Base-by-base conservation (phyloP, 2,888 invertebrate genomes). In the Dynastes hyllus region DNA sequence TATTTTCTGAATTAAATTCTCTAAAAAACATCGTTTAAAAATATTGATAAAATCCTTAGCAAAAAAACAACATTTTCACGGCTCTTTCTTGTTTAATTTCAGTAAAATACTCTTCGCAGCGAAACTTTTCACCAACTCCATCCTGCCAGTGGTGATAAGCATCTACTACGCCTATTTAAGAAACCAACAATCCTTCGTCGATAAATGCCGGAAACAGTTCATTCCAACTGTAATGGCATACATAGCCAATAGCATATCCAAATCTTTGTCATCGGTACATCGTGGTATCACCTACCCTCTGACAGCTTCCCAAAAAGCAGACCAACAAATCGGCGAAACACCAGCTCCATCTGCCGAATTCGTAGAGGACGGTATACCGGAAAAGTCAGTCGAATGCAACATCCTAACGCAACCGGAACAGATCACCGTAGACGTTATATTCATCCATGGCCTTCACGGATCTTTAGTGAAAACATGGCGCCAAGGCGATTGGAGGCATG, bases 381-480 rank as follows among this genome's bases (percentile, higher is more conserved):
- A 89, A 82, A 86, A 86, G 80, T 87, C 87, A 40, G 90, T 90
- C 0, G 87, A 88, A 22, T 88, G 89, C 80, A 81, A 84, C 16
- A 87, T 90, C 2, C 82, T 90, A 13, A 84, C 84, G 71, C 85
- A 87, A 80, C 89, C 90, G 2, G 80, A 83, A 65, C 78, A 81
- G 32, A 84, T 86, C 22, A 80, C 80, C 4, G 92, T 92, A 1
- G 97, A 97, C 86, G 92, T 97, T 29, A 92, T 97, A 27, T 95
- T 97, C 85, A 92, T 97, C 0, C 97, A 97, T 85, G 97, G 96
- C 2, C 89, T 95, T 0, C 93, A 94, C 85, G 95, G 95, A 0
- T 96, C 96, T 0, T 90, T 95, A 45, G 92, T 93, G 27, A 94
- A 94, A 85, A 96, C 96, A 0, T 97, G 96, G 96, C 91, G 95